Evolutionary conservation across 2,888 invertebrate species (phyloP).

Genomic region (Synanthedon andrenaeformis): DNA sequence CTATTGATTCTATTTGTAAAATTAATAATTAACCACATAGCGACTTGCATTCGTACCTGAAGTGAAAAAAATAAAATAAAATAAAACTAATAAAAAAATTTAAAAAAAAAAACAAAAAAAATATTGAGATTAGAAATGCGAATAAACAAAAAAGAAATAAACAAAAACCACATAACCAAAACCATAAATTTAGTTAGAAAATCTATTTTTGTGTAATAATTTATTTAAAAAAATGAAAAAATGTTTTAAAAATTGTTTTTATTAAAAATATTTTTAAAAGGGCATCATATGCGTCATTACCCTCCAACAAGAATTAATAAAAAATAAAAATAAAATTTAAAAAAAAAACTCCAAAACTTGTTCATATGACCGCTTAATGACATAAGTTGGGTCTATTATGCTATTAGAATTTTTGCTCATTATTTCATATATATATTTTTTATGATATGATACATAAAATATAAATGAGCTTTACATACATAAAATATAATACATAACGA

Average conservation of each 20-base stretch:
- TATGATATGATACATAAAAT: conserved; percentile 2
- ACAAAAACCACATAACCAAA: conserved; percentile 6
- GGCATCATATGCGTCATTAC: too few relatives aligned
- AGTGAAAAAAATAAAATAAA: conserved; percentile 30
- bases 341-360: too few relatives aligned
- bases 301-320: too few relatives aligned
- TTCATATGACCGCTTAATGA: too few relatives aligned
- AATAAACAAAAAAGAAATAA: conserved; percentile 10
- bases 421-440: background rate
- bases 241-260: too few relatives aligned
- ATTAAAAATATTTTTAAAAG: too few relatives aligned
- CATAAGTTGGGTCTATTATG: too few relatives aligned
- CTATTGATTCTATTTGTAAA: conserved; percentile 10
- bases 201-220: background rate
- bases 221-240: background rate
- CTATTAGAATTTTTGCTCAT: too few relatives aligned
- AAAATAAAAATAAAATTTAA: too few relatives aligned
- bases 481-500: conserved; percentile 8
- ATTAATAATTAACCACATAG: conserved; percentile 60
- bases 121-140: too few relatives aligned
- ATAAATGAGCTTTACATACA: conserved; percentile 10
- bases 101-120: conserved; percentile 18
- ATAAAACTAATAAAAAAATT: conserved; percentile 14
- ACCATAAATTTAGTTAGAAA: background rate
- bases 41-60: conserved; percentile 65